phyloP scores from a whole-genome alignment of 2,797 vertebrate species.

The Gastrophryne carolinensis region DNA sequence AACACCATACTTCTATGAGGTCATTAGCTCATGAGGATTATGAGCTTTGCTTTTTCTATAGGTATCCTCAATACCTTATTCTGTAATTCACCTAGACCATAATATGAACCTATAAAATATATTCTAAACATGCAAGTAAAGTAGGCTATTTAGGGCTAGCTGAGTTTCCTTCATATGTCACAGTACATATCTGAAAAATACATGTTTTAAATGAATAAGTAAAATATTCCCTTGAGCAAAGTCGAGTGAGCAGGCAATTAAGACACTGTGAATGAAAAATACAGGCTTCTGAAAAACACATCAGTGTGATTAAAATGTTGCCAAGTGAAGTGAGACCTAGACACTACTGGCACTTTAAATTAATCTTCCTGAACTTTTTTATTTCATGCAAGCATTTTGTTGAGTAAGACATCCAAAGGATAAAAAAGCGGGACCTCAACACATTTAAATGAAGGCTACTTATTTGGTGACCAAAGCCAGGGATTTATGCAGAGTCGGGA shows the following conservation, averaged over 20 bases:
- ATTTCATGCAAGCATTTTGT: conserved; percentile 16
- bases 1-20: too few species aligned
- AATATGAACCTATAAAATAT: neutral
- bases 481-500: neutral
- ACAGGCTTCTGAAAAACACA: conserved; percentile 2
- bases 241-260: neutral
- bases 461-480: conserved; percentile 13
- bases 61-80: too few species aligned
- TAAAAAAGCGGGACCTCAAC: conserved; percentile 13
- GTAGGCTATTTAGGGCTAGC: neutral
- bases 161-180: neutral
- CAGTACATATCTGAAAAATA: neutral
- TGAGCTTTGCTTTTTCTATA: too few species aligned
- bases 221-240: neutral
- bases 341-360: neutral
- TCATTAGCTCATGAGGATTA: too few species aligned
- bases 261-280: neutral
- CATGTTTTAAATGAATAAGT: neutral
- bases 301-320: conserved; percentile 3
- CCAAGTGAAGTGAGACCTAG: neutral
- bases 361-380: conserved; percentile 1
- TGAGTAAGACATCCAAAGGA: conserved; percentile 19
- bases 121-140: neutral
- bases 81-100: too few species aligned
- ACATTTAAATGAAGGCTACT: conserved; percentile 22